A percentile compares a stretch with the other conserved stretches of the same genome.
Evolutionary conservation across 1,140 invertebrate species (phyloP).

Genomic region (Physella acuta): DNA sequence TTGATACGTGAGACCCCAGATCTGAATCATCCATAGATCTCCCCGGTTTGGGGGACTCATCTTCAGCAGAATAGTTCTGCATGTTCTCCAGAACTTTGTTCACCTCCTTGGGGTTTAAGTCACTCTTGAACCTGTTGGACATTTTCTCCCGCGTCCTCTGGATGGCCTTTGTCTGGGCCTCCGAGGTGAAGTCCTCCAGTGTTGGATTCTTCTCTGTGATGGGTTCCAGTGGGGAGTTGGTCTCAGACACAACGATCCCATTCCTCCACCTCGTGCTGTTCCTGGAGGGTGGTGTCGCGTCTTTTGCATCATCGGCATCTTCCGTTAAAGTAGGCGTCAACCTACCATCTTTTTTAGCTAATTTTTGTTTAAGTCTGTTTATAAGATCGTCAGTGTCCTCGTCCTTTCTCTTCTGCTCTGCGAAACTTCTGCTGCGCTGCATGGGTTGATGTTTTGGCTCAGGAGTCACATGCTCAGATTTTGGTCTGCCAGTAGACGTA

Average conservation of each 20-base stretch:
- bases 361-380: slow-evolving; percentile 31
- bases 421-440: slow-evolving; percentile 38
- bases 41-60: background rate
- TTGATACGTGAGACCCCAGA: slow-evolving; percentile 25
- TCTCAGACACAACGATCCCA: slow-evolving; percentile 21
- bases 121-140: slow-evolving; percentile 38
- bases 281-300: background rate
- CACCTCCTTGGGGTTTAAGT: slow-evolving; percentile 39
- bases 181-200: slow-evolving; percentile 11
- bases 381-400: slow-evolving; percentile 27
- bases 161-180: slow-evolving; percentile 9
- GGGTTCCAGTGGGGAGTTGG: slow-evolving; percentile 27
- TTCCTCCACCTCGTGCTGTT: slow-evolving; percentile 9
- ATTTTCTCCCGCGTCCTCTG: slow-evolving; percentile 35
- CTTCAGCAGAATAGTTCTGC: slow-evolving; percentile 11
- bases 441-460: slow-evolving; percentile 14
- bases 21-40: slow-evolving; percentile 24
- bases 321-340: slow-evolving; percentile 21
- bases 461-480: background rate
- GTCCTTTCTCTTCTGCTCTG: slow-evolving; percentile 29
- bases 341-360: slow-evolving; percentile 20
- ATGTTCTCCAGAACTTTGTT: slow-evolving; percentile 29
- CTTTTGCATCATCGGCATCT: background rate
- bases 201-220: slow-evolving; percentile 33
- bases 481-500: background rate